Base-by-base conservation (phyloP, 2,888 invertebrate genomes). In the Cryptus armator region DNA sequence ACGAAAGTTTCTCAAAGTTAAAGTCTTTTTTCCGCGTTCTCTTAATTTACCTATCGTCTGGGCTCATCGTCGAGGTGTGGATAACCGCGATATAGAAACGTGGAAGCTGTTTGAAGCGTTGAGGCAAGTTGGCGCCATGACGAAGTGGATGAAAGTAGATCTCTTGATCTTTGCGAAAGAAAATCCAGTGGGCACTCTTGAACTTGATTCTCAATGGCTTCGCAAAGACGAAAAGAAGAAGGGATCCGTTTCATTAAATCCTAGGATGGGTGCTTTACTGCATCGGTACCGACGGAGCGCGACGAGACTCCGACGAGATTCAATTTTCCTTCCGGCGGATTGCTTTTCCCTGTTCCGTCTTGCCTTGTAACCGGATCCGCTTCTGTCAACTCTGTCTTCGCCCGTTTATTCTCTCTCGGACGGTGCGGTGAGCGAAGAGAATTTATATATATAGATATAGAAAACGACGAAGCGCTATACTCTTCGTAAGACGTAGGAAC, bases 301-400 rank as follows among this genome's bases (percentile, higher is more conserved):
- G 71, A 71, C 75, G 75, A 76, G 48, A 48, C 9, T n/a, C n/a
- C 75, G 90, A 89, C 89, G 91, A 91, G 91, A 93, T 92, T 92
- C 91, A 92, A 93, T 93, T 92, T 92, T 91, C 88, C 90, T 86
- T 86, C 88, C 89, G 89, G 87, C 88, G 91, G 89, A 92, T 92
- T 92, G 93, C 91, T 92, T 93, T 93, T 91, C 91, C 90, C 89
- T 92, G 91, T 93, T 90, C 87, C 90, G 87, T 89, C 89, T 85
- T 86, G 84, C 82, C 86, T 78, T 89, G 92, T 92, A 92, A 93
- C 92, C 89, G 91, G 91, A 93, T 92, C 91, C 89, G 87, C 89
- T 90, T 91, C 90, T 87, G 89, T 90, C 90, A 88, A 89, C 88
- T 87, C 84, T 86, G 62, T 66, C 24, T 48, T 51, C 32, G 24